A percentile compares a stretch with the other conserved stretches of the same genome.
Conservation (phyloP, 2,797 vertebrate species). For the Glyptemys insculpta region DNA sequence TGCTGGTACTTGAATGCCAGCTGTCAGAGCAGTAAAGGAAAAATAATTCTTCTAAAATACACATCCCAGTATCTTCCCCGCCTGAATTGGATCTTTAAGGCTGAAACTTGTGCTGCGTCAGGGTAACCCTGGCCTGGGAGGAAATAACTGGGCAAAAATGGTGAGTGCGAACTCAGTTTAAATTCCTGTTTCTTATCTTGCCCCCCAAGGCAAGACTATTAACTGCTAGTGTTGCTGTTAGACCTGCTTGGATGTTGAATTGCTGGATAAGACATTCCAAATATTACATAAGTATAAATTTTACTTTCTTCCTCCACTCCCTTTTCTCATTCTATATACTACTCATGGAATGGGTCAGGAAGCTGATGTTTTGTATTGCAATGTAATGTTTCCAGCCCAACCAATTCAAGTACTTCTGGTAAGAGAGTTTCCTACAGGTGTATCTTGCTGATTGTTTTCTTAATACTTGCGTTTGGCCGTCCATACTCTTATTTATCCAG, state of each 20-base stretch:
- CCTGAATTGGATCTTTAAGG: background rate
- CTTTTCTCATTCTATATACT: background rate
- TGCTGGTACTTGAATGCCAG: accelerated
- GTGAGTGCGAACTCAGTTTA: background rate
- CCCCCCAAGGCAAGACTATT: too few relatives aligned
- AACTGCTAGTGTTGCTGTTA: too few relatives aligned
- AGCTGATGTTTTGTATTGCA: background rate
- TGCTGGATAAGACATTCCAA: background rate
- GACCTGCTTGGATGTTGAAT: background rate
- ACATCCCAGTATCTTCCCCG: accelerated
- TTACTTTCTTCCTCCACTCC: background rate
- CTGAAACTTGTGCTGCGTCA: accelerated
- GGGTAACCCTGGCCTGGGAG: background rate
- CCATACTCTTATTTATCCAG: too few relatives aligned
- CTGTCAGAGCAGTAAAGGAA: background rate
- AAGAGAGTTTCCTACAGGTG: too few relatives aligned
- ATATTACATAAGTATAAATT: background rate
- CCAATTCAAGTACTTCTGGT: background rate
- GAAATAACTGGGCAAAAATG: background rate
- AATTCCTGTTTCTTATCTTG: background rate
- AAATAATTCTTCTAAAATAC: accelerated
- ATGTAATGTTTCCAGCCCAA: background rate
- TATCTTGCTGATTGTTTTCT: too few relatives aligned
- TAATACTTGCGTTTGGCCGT: background rate
- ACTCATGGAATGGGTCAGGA: background rate